Base-by-base conservation (phyloP, 1,140 invertebrate genomes). In the Choristoneura fumiferana region DNA sequence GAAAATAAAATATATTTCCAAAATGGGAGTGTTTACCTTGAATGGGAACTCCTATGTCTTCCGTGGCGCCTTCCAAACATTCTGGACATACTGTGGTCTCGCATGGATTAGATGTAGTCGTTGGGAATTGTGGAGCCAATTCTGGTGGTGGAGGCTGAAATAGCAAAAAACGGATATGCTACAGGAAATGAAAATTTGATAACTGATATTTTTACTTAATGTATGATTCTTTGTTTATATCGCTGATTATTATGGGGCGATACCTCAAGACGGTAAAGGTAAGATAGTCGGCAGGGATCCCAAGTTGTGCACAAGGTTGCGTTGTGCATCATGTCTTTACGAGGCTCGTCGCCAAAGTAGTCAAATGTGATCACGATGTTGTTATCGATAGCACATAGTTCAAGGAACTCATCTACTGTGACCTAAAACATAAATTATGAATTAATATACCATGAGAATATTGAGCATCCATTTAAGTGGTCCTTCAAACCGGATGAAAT, bases 291-390 rank as follows among this genome's bases (percentile, higher is more conserved):
- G 57, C 86, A 89, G 8, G 86, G 86, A 64, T 87, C 83, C 86
- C 86, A 89, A 10, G 86, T 81, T 1, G 75, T 78, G 36, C 86
- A 89, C 0, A 89, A 53, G 15, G 86, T 89, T 1, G 83, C 78
- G 56, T 89, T 87, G 53, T 84, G 81, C 70, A 87, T 72, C 69
- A 87, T 75, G 38, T 89, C 86, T 33, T 89, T 89, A 1, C 86
- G 70, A 0, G 86, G 86, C 13, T 87, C 84, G 14, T 89, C 86
- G 0, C 86, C 86, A 38, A 87, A 89, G 49, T 89, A 89, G 37
- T 89, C 86, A 39, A 85, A 89, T 12, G 75, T 78, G 35, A 89
- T 89, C 0, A 89, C 84, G 8, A 89, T 73, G 59, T 89, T 89
- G 40, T 86, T 76, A 36, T 89, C 86, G 12, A 89, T 89, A 1